A percentile compares a stretch with the other conserved stretches of the same genome.
Evolutionary conservation across 2,113 vertebrate genomes (phyloP).

Genomic region (Solenodon paradoxus): DNA sequence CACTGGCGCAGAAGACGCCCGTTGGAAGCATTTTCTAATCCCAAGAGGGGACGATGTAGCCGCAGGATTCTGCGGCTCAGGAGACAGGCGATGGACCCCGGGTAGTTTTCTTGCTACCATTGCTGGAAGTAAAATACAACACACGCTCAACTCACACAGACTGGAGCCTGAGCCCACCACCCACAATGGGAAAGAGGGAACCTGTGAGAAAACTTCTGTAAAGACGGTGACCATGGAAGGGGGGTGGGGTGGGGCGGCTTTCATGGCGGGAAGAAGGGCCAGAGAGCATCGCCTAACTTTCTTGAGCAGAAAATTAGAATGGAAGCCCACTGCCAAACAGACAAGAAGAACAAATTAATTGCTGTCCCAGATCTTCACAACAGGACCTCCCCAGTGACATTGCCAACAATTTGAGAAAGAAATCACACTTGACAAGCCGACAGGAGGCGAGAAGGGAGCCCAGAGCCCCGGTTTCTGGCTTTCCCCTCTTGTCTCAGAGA

Average conservation of each 20-base stretch:
- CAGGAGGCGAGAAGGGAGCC: neutral
- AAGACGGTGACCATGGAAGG: constrained; percentile 74
- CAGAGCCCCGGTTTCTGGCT: neutral
- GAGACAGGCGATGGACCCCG: constrained; percentile 57
- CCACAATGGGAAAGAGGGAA: constrained; percentile 40
- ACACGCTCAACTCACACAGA: neutral
- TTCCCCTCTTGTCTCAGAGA: neutral
- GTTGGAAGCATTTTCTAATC: constrained; percentile 24
- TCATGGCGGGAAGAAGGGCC: constrained; percentile 55
- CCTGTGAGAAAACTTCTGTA: constrained; percentile 52
- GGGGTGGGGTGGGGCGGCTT: constrained; percentile 53
- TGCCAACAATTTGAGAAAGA: neutral
- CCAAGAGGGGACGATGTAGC: constrained; percentile 53
- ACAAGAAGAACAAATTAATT: neutral
- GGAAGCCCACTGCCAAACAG: neutral
- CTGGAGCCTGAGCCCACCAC: constrained; percentile 13
- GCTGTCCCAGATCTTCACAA: constrained; percentile 61
- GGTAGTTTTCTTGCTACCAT: constrained; percentile 64
- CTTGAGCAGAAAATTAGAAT: neutral
- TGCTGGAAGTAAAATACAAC: constrained; percentile 77
- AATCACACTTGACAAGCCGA: constrained; percentile 39
- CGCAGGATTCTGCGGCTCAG: constrained; percentile 17
- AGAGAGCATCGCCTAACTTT: constrained; percentile 42
- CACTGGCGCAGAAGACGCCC: constrained; percentile 69
- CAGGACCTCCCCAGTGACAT: constrained; percentile 1